These are phyloP conservation scores for Hydrotaea cyrtoneurina DNA, from an alignment of 2,888 invertebrate genomes.

Conservation along the genomic window DNA sequence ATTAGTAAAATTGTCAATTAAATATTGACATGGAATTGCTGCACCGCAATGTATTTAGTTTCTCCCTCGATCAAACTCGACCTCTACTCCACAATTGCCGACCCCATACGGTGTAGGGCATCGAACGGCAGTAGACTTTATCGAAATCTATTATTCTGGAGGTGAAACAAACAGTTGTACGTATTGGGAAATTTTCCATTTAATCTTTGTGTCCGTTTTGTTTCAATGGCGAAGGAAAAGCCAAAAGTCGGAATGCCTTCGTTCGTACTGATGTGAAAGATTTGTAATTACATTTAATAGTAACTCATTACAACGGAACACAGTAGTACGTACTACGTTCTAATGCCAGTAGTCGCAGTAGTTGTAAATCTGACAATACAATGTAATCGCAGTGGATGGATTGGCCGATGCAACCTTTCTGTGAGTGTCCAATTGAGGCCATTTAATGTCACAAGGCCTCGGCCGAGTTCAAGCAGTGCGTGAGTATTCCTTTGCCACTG, in stretches of 20 bases:
- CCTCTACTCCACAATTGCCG: background rate
- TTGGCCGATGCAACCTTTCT: conserved; percentile 25
- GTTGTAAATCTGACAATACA: conserved; percentile 33
- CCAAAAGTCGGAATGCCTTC: background rate
- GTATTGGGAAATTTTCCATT: conserved; percentile 10
- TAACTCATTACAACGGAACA: conserved; percentile 53
- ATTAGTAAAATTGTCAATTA: too few species aligned
- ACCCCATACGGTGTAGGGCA: background rate
- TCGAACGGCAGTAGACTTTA: background rate
- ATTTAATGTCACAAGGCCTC: conserved; percentile 54
- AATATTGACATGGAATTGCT: too few species aligned
- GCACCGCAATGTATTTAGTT: too few species aligned
- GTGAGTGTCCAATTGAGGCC: background rate
- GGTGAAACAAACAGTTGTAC: conserved; percentile 21
- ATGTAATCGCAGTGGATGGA: conserved; percentile 17
- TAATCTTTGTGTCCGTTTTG: background rate
- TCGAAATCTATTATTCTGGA: background rate
- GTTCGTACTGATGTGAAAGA: background rate
- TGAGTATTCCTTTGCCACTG: conserved; percentile 39
- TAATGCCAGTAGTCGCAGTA: conserved; percentile 11
- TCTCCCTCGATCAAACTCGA: background rate
- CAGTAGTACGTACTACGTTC: too few species aligned
- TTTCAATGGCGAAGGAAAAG: background rate
- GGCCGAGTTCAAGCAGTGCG: conserved; percentile 55
- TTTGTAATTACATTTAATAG: conserved; percentile 60